These are phyloP conservation scores for Pipistrellus pygmaeus DNA, from an alignment of 2,797 vertebrate genomes.

Conservation along the genomic window DNA sequence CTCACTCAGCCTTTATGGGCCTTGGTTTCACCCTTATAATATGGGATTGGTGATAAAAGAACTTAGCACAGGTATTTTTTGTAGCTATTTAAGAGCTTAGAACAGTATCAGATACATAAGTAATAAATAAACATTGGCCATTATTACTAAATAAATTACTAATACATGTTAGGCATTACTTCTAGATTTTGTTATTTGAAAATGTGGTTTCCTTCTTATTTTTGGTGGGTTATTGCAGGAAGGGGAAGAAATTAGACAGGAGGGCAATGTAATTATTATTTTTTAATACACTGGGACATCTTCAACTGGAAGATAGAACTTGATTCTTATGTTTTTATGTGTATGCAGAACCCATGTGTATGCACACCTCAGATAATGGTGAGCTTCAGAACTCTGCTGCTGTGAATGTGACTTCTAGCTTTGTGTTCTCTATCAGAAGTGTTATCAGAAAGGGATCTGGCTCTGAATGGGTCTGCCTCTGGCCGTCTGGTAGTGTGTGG, in stretches of 20 bases:
- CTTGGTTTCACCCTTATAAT: neutral
- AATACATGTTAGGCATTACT: neutral
- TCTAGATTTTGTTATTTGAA: neutral
- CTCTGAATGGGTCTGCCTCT: neutral
- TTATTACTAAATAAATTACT: slow-evolving; percentile 2
- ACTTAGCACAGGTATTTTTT: neutral
- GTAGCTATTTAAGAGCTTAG: neutral
- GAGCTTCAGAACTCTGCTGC: neutral
- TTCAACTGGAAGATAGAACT: neutral
- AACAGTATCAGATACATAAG: neutral
- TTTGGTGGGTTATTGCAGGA: neutral
- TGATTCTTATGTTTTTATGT: neutral
- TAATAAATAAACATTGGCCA: neutral
- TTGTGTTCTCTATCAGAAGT: slow-evolving; percentile 1
- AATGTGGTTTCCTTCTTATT: neutral
- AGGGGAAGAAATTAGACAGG: neutral
- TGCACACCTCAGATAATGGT: neutral
- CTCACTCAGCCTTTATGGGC: neutral
- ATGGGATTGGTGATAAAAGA: neutral
- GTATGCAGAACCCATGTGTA: neutral
- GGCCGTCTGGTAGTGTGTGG: neutral
- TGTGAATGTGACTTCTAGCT: neutral
- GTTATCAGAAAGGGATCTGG: neutral
- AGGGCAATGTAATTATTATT: neutral
- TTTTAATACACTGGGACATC: neutral